Evolutionary conservation across 2,113 vertebrate genomes (phyloP).

Genomic region (Oncorhynchus clarkii): DNA sequence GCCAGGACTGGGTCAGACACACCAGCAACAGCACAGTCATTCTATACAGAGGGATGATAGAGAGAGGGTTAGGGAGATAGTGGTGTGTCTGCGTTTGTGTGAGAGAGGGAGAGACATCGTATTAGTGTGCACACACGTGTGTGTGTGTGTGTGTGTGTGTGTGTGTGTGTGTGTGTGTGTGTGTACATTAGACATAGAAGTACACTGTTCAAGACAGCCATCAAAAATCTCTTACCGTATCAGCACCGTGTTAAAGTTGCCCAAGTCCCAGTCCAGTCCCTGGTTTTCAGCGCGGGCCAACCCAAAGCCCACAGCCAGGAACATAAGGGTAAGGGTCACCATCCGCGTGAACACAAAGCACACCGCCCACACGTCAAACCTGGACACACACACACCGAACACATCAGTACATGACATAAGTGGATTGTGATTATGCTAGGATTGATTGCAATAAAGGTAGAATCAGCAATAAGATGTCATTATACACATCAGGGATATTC

Average conservation of each 20-base stretch:
- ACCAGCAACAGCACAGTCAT: conserved; percentile 86
- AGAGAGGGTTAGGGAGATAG: conserved; percentile 18
- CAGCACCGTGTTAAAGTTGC: conserved; percentile 90
- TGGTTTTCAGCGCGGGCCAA: conserved; percentile 88
- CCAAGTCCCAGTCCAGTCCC: conserved; percentile 81
- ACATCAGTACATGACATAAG: neutral
- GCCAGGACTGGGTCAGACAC: conserved; percentile 91
- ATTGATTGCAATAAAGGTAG: neutral
- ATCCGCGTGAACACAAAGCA: conserved; percentile 90
- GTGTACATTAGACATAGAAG: neutral
- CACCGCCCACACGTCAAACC: conserved; percentile 91
- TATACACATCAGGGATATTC: too few relatives aligned
- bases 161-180: neutral
- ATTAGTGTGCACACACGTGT: too few relatives aligned
- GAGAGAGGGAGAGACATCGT: too few relatives aligned
- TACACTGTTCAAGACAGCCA: neutral
- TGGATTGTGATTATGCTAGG: neutral
- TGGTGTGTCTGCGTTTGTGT: neutral
- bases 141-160: neutral
- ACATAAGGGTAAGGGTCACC: conserved; percentile 89
- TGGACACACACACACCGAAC: conserved; percentile 48
- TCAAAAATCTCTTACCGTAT: conserved; percentile 76
- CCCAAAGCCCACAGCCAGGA: conserved; percentile 92
- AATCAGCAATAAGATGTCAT: too few relatives aligned
- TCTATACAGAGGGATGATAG: conserved; percentile 63